Conservation (phyloP, 2,888 invertebrate genomes). For the Orchesellides sinensis region DNA sequence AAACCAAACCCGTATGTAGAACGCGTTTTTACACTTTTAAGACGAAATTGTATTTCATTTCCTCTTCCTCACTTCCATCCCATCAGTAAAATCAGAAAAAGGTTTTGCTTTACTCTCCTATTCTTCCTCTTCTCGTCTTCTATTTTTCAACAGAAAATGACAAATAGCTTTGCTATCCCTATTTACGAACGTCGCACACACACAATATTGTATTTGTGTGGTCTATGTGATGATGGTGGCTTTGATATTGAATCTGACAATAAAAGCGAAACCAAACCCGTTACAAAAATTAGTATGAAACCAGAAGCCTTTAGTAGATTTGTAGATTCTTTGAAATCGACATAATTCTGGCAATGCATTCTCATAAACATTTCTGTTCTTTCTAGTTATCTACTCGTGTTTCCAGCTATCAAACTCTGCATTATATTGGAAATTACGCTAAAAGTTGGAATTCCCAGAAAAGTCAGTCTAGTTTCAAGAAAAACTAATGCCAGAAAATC, state of each 20-base stretch:
- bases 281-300: background rate
- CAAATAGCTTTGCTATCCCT: constrained; percentile 17
- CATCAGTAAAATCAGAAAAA: constrained; percentile 9
- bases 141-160: constrained; percentile 6
- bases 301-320: background rate
- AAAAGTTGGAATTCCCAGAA: background rate
- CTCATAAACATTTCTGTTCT: background rate
- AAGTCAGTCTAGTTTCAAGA: background rate
- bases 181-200: background rate
- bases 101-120: too few relatives aligned
- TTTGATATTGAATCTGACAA: background rate
- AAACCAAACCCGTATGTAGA: too few relatives aligned
- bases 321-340: background rate
- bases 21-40: constrained; percentile 2
- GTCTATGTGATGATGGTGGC: background rate
- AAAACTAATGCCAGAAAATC: background rate
- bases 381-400: too few relatives aligned
- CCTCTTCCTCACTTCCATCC: background rate
- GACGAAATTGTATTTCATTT: constrained; percentile 28
- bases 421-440: too few relatives aligned
- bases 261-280: background rate
- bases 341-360: background rate
- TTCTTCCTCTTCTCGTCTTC: constrained; percentile 4
- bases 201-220: constrained; percentile 10
- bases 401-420: too few relatives aligned